Base-by-base conservation (phyloP, 1,140 invertebrate genomes). In the Drosophila littoralis region DNA sequence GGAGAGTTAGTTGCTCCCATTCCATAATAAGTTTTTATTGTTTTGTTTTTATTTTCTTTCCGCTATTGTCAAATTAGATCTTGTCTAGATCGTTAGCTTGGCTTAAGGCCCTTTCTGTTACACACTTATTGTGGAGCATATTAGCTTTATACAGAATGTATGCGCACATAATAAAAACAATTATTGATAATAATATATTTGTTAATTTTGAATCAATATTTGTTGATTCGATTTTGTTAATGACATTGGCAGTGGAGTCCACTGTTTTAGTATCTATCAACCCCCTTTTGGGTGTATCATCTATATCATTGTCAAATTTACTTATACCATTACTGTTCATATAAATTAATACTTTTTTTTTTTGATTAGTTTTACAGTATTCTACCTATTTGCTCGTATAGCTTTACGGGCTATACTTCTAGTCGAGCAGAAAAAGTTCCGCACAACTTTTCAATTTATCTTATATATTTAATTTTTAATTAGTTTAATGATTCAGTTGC, bases 1-100 rank as follows among this genome's bases (percentile, higher is more conserved):
- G 36, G 54, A 42, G 35, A 22, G 36, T 42, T 42, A 58, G 36
- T 58, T 58, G 54, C 13, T 58, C 54, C 54, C 38, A 58, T 58
- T 58, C 54, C 54, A 58, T 40, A 12, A 1, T 58, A 42, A 43
- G 22, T 22, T 22, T 22, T 22, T 22, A 22, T 22, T 22, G 22
- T 22, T 22, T 22, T 1, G 1, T 22, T 22, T 22, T 22, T n/a
- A 22, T 22, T 22, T 22, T 22, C 1, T 22, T 22, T 22, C 1
- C 22, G 22, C 2, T 22, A 1, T 22, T 22, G 3, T 22, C 22
- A 22, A 22, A 22, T 57, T 57, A 57, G 33, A 57, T 40, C 28
- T 33, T 51, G 9, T 51, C 48, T 7, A 51, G 28, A 48, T 48
- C n/a, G n/a, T n/a, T n/a, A n/a, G n/a, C n/a, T n/a, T 48, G 45